A percentile compares a stretch with the other conserved stretches of the same genome.
These are phyloP conservation scores for Drosophila neutralis DNA, from an alignment of 2,888 invertebrate genomes.

Conservation along the genomic window DNA sequence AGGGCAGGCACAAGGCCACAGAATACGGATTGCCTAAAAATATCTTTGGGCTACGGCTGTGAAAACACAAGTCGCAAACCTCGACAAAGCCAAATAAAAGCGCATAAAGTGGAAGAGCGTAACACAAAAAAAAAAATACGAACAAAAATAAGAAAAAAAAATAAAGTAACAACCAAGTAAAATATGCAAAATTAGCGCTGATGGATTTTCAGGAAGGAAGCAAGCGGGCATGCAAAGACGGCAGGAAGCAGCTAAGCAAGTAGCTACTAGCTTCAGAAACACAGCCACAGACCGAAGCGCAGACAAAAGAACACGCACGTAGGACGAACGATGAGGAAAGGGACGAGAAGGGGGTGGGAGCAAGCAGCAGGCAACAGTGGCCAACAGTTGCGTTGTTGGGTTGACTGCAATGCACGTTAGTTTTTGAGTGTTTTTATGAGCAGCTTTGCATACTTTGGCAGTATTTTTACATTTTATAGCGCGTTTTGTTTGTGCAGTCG, in stretches of 20 bases:
- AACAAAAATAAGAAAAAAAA: constrained; percentile 13
- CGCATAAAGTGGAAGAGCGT: constrained; percentile 38
- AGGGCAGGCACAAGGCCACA: constrained; percentile 46
- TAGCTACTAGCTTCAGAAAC: constrained; percentile 63
- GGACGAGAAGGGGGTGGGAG: constrained; percentile 24
- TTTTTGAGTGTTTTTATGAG: constrained; percentile 79
- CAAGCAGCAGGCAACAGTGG: constrained; percentile 5
- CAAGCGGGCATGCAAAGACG: constrained; percentile 58
- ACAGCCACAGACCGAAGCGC: constrained; percentile 18
- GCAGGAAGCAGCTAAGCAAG: constrained; percentile 76
- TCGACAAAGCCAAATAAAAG: constrained; percentile 72
- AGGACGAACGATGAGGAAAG: constrained; percentile 20
- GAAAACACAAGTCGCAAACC: constrained; percentile 72
- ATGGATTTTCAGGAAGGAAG: constrained; percentile 79
- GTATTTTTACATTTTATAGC: constrained; percentile 75
- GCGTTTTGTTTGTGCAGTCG: constrained; percentile 76
- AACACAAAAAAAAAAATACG: neutral
- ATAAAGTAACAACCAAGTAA: constrained; percentile 58
- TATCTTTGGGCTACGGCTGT: constrained; percentile 59
- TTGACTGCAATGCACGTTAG: constrained; percentile 67
- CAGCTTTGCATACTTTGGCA: constrained; percentile 78
- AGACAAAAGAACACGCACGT: constrained; percentile 30
- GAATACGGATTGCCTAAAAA: constrained; percentile 37
- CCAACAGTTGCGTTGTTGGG: neutral
- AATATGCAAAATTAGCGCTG: constrained; percentile 81